Conservation (phyloP, 2,888 invertebrate species). For the Dyspetes luteomarginatus region DNA sequence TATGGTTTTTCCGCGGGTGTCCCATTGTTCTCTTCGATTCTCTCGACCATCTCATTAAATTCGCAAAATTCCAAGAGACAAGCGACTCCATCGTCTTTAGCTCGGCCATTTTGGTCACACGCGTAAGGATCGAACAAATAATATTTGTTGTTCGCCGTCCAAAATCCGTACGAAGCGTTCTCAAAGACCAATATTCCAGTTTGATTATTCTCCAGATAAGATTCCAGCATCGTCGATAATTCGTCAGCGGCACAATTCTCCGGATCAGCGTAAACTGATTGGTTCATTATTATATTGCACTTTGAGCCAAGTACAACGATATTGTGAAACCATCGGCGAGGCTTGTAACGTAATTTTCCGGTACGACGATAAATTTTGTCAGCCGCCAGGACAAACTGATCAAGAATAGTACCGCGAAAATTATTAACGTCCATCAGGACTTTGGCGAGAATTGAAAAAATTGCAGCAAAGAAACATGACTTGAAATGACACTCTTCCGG, state of each 20-base stretch:
- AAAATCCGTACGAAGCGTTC: conserved; percentile 78
- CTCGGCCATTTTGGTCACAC: conserved; percentile 75
- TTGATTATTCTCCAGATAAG: conserved; percentile 71
- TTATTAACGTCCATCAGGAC: conserved; percentile 69
- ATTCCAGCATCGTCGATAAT: conserved; percentile 64
- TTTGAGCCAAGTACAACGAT: conserved; percentile 72
- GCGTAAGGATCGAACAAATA: conserved; percentile 80
- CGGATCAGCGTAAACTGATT: conserved; percentile 75
- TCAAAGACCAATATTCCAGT: conserved; percentile 77
- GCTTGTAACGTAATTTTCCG: conserved; percentile 74
- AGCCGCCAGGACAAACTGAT: conserved; percentile 74
- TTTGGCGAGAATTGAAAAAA: conserved; percentile 78
- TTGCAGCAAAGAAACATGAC: conserved; percentile 76
- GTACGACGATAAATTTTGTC: conserved; percentile 73
- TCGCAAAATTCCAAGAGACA: conserved; percentile 75
- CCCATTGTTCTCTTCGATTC: conserved; percentile 73
- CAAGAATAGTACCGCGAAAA: conserved; percentile 72
- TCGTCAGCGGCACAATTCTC: conserved; percentile 70
- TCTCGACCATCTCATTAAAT: conserved; percentile 68
- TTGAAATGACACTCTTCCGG: conserved; percentile 73
- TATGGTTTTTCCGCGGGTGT: conserved; percentile 69
- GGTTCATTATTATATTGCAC: conserved; percentile 76
- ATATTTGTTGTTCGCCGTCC: conserved; percentile 71
- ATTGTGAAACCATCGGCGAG: conserved; percentile 73
- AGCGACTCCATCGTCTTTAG: conserved; percentile 66